Conservation (phyloP, 2,888 invertebrate species). For the Ceraclea dissimilis region DNA sequence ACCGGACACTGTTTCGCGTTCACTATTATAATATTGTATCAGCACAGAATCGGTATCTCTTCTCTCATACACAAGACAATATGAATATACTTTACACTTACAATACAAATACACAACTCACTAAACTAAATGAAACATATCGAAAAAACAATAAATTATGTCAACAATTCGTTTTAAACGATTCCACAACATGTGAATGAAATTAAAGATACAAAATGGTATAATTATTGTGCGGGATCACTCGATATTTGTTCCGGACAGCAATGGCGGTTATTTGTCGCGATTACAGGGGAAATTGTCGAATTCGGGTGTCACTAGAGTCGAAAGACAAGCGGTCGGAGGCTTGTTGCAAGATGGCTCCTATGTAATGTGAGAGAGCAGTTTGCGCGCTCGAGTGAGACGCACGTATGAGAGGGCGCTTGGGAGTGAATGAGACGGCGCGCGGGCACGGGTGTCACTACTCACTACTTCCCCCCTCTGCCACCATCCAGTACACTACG, state of each 20-base stretch:
- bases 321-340: constrained; percentile 23
- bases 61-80: not conserved
- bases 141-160: constrained; percentile 24
- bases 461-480: constrained; percentile 16
- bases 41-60: not conserved
- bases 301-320: constrained; percentile 22
- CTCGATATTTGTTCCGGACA: constrained; percentile 7
- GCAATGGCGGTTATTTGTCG: constrained; percentile 23
- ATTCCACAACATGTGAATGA: constrained; percentile 16
- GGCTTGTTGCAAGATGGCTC: constrained; percentile 24
- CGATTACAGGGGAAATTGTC: constrained; percentile 22
- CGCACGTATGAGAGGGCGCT: not conserved
- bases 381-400: constrained; percentile 10
- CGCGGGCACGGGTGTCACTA: constrained; percentile 19
- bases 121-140: constrained; percentile 20
- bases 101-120: constrained; percentile 18
- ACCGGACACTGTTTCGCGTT: not conserved
- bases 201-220: not conserved
- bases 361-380: constrained; percentile 22
- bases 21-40: not conserved
- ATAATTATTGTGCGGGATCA: constrained; percentile 9
- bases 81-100: not conserved
- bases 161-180: constrained; percentile 21
- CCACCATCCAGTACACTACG: constrained; percentile 14
- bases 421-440: not conserved